Conservation (phyloP, 1,140 invertebrate genomes). For the Drosophila setifemur region DNA sequence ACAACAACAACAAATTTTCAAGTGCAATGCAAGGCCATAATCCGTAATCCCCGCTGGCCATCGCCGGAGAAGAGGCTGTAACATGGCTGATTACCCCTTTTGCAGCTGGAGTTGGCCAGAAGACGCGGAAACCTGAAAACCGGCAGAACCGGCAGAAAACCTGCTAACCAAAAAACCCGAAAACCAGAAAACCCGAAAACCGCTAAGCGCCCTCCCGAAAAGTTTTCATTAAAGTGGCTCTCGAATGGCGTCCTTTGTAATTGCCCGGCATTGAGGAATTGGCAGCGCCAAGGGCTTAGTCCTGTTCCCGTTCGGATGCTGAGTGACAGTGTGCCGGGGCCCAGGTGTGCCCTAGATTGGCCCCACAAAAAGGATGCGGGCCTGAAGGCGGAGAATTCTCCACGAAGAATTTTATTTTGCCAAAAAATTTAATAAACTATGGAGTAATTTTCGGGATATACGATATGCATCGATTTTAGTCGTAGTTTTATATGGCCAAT, state of each 20-base stretch:
- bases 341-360: conserved; percentile 21
- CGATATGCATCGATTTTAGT: no score
- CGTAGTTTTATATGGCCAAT: not conserved
- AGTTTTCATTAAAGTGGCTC: conserved; percentile 57
- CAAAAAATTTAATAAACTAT: not conserved
- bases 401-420: not conserved
- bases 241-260: conserved; percentile 50
- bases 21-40: conserved; percentile 48
- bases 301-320: conserved; percentile 9
- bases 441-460: no score
- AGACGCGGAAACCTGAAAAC: not conserved
- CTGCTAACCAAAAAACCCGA: not conserved
- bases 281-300: conserved; percentile 30
- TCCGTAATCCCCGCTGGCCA: conserved; percentile 11
- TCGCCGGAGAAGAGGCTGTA: conserved; percentile 33
- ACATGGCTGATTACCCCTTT: conserved; percentile 51
- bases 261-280: conserved; percentile 39
- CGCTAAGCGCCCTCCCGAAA: conserved; percentile 47
- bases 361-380: conserved; percentile 1
- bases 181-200: conserved; percentile 19
- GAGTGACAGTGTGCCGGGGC: conserved; percentile 24
- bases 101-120: not conserved
- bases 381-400: not conserved
- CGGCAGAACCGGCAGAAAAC: no score
- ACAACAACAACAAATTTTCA: conserved; percentile 54